These are phyloP conservation scores for Dipodomys ordii DNA, from an alignment of 2,113 vertebrate genomes.

Conservation along the genomic window DNA sequence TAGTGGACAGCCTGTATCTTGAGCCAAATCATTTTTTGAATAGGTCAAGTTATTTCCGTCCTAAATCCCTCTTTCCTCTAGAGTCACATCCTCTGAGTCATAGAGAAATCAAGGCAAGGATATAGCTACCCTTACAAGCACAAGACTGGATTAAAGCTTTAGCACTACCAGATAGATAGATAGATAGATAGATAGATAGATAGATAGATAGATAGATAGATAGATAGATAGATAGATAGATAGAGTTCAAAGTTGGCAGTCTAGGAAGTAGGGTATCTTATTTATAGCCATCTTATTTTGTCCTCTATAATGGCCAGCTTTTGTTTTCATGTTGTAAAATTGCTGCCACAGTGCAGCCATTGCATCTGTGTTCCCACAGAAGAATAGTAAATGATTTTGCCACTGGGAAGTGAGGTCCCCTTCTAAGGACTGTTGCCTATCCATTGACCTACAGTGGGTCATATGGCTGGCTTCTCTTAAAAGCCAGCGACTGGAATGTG, in stretches of 20 bases:
- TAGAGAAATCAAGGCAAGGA: background rate
- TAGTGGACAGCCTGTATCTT: slow-evolving; percentile 34
- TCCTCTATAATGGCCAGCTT: background rate
- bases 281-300: background rate
- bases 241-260: background rate
- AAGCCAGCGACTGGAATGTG: background rate
- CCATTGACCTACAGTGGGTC: background rate
- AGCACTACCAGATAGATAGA: background rate
- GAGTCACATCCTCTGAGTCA: background rate
- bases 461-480: background rate
- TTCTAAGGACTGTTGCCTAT: background rate
- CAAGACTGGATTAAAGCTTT: background rate
- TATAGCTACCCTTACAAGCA: background rate
- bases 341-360: background rate
- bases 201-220: too few species aligned
- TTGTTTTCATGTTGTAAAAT: slow-evolving; percentile 54
- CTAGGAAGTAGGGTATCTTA: background rate
- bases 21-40: slow-evolving; percentile 17
- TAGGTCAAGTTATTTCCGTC: background rate
- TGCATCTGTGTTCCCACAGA: background rate
- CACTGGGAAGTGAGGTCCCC: background rate
- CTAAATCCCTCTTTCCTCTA: background rate
- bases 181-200: too few species aligned
- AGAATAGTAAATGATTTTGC: background rate
- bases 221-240: too few species aligned